Conservation (phyloP, 2,113 vertebrate species). For the Eurystomus gularis region DNA sequence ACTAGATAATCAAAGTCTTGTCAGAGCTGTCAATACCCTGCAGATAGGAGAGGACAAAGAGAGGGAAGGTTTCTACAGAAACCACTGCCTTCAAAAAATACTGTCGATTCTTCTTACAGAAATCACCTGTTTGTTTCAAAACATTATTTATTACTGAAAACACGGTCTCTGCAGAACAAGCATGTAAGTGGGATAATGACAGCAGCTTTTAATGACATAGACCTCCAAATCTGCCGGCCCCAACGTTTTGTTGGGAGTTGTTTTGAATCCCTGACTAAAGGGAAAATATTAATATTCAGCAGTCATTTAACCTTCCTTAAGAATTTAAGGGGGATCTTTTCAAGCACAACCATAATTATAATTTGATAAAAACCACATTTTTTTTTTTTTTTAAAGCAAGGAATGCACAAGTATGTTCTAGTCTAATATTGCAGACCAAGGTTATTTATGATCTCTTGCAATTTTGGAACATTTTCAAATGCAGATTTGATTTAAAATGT, state of each 20-base stretch:
- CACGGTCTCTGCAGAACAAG: neutral
- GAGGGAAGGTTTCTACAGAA: constrained; percentile 80
- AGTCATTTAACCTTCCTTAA: constrained; percentile 39
- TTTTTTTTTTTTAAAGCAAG: constrained; percentile 1
- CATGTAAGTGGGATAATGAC: neutral
- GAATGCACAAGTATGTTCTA: constrained; percentile 21
- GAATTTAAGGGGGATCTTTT: constrained; percentile 39
- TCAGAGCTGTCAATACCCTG: constrained; percentile 94
- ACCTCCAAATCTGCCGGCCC: neutral
- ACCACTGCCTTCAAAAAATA: constrained; percentile 72
- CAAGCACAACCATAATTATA: neutral
- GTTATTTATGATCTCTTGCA: constrained; percentile 59
- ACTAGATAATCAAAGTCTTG: constrained; percentile 97
- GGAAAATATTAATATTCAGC: constrained; percentile 48
- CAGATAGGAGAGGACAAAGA: constrained; percentile 82
- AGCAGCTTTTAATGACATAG: constrained; percentile 17
- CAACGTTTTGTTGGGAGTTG: neutral
- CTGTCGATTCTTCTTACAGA: constrained; percentile 76
- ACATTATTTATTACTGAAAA: constrained; percentile 76
- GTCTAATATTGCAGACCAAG: constrained; percentile 44
- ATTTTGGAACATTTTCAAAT: constrained; percentile 62
- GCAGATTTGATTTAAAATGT: constrained; percentile 67
- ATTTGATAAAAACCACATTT: neutral
- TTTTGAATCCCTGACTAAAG: constrained; percentile 12
- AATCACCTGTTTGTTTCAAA: constrained; percentile 83